Conservation (phyloP, 2,797 vertebrate species). For the Oreortyx pictus region DNA sequence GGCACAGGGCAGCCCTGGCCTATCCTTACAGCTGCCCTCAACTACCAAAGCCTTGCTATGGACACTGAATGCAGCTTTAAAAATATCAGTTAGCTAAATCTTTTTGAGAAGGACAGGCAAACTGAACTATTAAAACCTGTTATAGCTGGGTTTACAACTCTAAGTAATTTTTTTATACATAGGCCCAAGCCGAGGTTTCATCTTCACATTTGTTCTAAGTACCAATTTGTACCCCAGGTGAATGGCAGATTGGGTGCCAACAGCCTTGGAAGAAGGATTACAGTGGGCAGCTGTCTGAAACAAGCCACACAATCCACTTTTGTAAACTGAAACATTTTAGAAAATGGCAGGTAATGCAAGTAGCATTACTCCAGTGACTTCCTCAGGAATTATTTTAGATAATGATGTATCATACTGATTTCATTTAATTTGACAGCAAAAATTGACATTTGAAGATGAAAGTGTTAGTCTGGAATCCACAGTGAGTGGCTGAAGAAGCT, state of each 20-base stretch:
- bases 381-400: conserved; percentile 45
- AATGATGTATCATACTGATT: conserved; percentile 55
- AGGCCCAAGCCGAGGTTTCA: not conserved
- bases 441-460: conserved; percentile 57
- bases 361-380: conserved; percentile 46
- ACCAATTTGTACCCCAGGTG: not conserved
- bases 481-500: conserved; percentile 19
- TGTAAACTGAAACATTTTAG: not conserved
- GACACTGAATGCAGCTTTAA: not conserved
- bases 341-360: conserved; percentile 5
- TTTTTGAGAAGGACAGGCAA: not conserved
- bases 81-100: not conserved
- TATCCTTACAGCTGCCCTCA: rapidly evolving
- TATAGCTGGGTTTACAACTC: not conserved
- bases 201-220: not conserved
- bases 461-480: conserved; percentile 23
- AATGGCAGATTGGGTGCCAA: not conserved
- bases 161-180: rapidly evolving
- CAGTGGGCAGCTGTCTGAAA: not conserved
- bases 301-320: not conserved
- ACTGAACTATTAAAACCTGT: not conserved
- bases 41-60: not conserved
- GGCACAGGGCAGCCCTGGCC: not conserved
- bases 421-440: conserved; percentile 60
- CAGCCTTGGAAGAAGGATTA: not conserved